Evolutionary conservation across 2,888 invertebrate genomes (phyloP).

Genomic region (Monopis laevigella): DNA sequence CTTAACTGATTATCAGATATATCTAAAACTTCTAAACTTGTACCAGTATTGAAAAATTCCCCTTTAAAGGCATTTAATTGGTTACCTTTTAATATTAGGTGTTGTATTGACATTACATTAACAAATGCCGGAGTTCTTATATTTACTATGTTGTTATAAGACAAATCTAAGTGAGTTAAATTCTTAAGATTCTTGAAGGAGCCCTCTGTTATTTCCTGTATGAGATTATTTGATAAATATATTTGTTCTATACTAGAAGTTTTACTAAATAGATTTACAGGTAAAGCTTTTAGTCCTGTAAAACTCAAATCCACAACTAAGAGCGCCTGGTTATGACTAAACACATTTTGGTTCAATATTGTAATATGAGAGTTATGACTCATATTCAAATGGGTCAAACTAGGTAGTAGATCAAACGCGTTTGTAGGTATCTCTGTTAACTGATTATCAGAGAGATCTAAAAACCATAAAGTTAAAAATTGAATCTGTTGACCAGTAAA

Average conservation of each 20-base stretch:
- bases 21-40: slow-evolving; percentile 81
- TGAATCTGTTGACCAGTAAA: slow-evolving; percentile 72
- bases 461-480: slow-evolving; percentile 70
- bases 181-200: slow-evolving; percentile 81
- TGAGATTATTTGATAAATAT: slow-evolving; percentile 75
- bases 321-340: slow-evolving; percentile 76
- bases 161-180: slow-evolving; percentile 78
- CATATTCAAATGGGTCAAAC: slow-evolving; percentile 76
- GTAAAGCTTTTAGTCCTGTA: slow-evolving; percentile 77
- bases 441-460: slow-evolving; percentile 84
- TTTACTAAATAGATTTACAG: slow-evolving; percentile 76
- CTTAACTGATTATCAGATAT: slow-evolving; percentile 82
- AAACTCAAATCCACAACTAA: slow-evolving; percentile 77
- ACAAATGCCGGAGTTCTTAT: slow-evolving; percentile 81
- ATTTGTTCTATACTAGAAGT: slow-evolving; percentile 73
- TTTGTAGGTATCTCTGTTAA: slow-evolving; percentile 75
- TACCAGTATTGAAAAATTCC: slow-evolving; percentile 86
- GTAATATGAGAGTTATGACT: slow-evolving; percentile 77
- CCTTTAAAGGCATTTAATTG: slow-evolving; percentile 83
- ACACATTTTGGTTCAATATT: slow-evolving; percentile 71
- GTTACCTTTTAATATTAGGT: slow-evolving; percentile 78
- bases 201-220: slow-evolving; percentile 80
- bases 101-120: slow-evolving; percentile 78
- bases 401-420: slow-evolving; percentile 73
- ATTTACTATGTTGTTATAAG: slow-evolving; percentile 79